Evolutionary conservation across 1,140 invertebrate genomes (phyloP), one percentile per base, ranked within the genome.

Genomic region (Apis dorsata): DNA sequence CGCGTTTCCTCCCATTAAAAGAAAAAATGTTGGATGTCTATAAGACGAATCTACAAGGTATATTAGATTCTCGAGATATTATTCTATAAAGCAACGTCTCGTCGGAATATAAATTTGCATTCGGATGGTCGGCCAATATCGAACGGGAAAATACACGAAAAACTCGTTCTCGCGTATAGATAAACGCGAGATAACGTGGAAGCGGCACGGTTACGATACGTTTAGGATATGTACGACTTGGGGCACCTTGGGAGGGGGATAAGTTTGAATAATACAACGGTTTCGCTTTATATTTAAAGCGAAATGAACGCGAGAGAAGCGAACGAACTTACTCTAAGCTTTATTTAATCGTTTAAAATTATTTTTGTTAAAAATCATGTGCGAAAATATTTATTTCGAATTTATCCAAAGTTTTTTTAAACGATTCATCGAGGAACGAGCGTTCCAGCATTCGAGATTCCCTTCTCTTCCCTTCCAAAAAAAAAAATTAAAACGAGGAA

Each of bases 261-360:
- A 79, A 89, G 70, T 86, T 81, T 90, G 89, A 91, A 91, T 91
- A 90, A 91, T 90, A 78, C 77, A 92, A 81, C 74, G 82, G 84
- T 87, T 85, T 89, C 84, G 51, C 83, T 85, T 44, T 73, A 86
- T 87, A 79, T 86, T 90, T 87, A 86, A 86, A 84, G 83, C 74
- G 80, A 53, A 81, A 69, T 34, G 71, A 87, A 77, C 24, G 69
- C 13, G 68, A 55, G n/a, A 13, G 13, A 44, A 19, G 34, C 34
- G 72, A 62, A 78, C 78, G 69, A 59, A 28, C 21, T 28, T 21
- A 24, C 62, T 28, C 62, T 21, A 63, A 84, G 21, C 60, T 72
- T 84, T 55, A 55, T 28, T 68, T 55, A 17, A 63, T n/a, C 57
- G 24, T 53, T 2, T 10, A 9, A 24, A 57, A 34, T n/a, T 49